Base-by-base conservation (phyloP, 2,113 vertebrate species). In the Corynorhinus townsendii region DNA sequence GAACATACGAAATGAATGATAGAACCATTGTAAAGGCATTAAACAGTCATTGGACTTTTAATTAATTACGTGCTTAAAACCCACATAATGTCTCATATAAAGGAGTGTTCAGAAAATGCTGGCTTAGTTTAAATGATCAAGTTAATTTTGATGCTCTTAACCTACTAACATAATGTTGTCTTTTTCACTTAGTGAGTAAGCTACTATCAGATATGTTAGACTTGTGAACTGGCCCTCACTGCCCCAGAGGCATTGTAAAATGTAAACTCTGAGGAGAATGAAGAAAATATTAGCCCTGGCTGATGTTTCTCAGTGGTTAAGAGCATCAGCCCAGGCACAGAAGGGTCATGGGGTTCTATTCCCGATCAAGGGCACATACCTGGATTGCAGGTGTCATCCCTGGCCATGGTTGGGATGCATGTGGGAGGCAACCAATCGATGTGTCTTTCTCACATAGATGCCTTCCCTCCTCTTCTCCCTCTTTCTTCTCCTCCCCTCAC, bases 101-200 rank as follows among this genome's bases (percentile, higher is more conserved):
- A 52, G 17, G 12, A 75, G 3, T 86, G 22, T 80, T 91, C 28
- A 87, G 83, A 77, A 91, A 91, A 77, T 71, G n/a, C 26, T 95
- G 79, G 52, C 45, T 82, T n/a, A 82, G n/a, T 96, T 96, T 87
- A 91, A 91, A 69, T 93, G 49, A 91, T 8, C 38, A 82, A 82
- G 69, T 71, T 83, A 64, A 83, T 64, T 71, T 91, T 87, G 95
- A 83, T 40, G 10, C 15, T 59, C 3, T 82, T 91, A 84, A 72
- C 26, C 43, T 77, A 28, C n/a, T 89, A 73, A n/a, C 62, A 47
- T 87, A 52, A 45, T 62, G 9, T 30, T 47, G n/a, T 20, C 72
- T 43, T 72, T 90, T 71, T 66, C 30, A 45, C 16, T 66, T 54
- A 84, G 3, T 52, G 45, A 73, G 35, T 66, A 33, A 66, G 22